Base-by-base conservation (phyloP, 2,888 invertebrate species). In the Oscheius sp. region DNA sequence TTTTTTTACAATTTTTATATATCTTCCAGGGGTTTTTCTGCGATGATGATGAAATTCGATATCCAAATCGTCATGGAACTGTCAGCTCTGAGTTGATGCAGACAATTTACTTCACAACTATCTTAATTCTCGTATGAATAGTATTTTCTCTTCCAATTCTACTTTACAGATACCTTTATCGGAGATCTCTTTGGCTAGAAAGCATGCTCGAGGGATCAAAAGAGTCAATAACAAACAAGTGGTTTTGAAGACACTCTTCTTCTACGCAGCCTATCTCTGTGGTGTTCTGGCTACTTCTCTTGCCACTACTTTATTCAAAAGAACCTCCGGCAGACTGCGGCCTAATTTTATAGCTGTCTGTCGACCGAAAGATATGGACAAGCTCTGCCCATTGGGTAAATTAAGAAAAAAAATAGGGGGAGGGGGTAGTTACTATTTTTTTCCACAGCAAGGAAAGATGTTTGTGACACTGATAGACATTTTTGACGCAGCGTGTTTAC, bases 321-420 rank as follows among this genome's bases (percentile, higher is more conserved):
- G 81, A 36, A 82, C 81, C 1, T 73, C 80, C 12, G 76, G 75
- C 0, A 67, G 82, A 12, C 73, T 81, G 2, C 65, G 82, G 12
- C 82, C 82, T 8, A 82, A 82, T 47, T 82, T 82, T 64, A 59
- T 82, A 20, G 74, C 74, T 14, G 77, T 80, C 47, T 82, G 82
- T 67, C 71, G 77, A 63, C 82, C 82, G 32, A 67, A 57, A 3
- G 71, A 82, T 67, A 62, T 82, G 54, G 73, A 69, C 26, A 20
- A 63, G 22, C 57, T 82, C 30, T 81, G 81, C 51, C 73, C 78
- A 5, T 44, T 76, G 14, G 67, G 71, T 57, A 28, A 9, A n/a
- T n/a, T n/a, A n/a, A n/a, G n/a, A n/a, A n/a, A n/a, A n/a, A n/a
- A n/a, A n/a, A n/a, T n/a, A n/a, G n/a, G n/a, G n/a, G n/a, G n/a